These are phyloP conservation scores for Nemotelus nigrinus DNA, from an alignment of 2,888 invertebrate genomes.

Conservation along the genomic window DNA sequence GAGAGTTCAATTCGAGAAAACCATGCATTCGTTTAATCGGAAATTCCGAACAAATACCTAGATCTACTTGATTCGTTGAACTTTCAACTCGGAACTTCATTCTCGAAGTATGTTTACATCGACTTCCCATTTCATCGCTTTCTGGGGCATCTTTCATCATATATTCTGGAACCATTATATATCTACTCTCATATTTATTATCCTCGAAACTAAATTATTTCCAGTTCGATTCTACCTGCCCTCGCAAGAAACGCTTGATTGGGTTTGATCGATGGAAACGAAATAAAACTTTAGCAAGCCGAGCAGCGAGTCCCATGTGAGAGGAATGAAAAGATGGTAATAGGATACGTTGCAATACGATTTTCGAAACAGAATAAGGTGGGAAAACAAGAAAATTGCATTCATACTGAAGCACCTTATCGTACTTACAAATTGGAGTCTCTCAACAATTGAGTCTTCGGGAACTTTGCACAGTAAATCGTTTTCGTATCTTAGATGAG, in stretches of 20 bases:
- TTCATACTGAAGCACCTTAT: no score
- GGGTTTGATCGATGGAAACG: background rate
- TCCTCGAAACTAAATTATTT: constrained; percentile 24
- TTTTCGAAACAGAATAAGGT: no score
- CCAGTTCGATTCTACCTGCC: background rate
- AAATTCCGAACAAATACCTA: constrained; percentile 23
- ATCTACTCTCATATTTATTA: background rate
- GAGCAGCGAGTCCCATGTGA: no score
- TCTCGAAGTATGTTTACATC: background rate
- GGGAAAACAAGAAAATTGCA: no score
- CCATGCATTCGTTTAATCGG: constrained; percentile 13
- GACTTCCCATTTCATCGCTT: background rate
- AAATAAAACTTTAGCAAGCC: background rate
- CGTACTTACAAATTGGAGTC: no score
- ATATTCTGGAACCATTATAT: no score
- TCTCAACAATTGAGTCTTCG: no score
- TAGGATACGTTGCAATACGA: no score
- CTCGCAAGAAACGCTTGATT: constrained; percentile 12
- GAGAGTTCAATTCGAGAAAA: background rate
- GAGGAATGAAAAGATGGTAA: no score
- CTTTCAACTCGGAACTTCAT: background rate
- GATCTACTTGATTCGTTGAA: constrained; percentile 23
- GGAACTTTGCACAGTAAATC: no score
- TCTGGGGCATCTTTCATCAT: no score
- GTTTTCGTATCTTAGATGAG: no score